Evolutionary conservation across 2,888 invertebrate genomes (phyloP).

Genomic region (Drosophila austrosaltans): DNA sequence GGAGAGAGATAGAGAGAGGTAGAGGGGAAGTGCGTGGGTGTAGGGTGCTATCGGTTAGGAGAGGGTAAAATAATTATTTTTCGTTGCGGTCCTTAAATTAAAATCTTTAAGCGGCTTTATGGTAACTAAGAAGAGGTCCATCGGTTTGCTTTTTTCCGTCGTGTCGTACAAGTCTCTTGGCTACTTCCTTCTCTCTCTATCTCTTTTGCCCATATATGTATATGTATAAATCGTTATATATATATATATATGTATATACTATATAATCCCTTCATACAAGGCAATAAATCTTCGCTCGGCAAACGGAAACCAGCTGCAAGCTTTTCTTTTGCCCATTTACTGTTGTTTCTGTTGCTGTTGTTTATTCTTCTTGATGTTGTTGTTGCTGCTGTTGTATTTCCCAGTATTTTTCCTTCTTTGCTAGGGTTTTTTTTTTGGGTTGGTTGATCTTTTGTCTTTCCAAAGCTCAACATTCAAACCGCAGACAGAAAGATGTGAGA

Average conservation of each 20-base stretch:
- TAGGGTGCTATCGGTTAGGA: not conserved
- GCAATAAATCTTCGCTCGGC: slow-evolving; percentile 64
- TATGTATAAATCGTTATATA: not conserved
- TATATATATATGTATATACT: slow-evolving; percentile 13
- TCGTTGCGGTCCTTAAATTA: slow-evolving; percentile 54
- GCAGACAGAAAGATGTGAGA: slow-evolving; percentile 39
- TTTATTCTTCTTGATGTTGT: not conserved
- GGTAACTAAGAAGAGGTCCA: slow-evolving; percentile 48
- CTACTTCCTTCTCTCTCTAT: not conserved
- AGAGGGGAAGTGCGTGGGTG: too few relatives aligned
- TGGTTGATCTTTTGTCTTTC: slow-evolving; percentile 18
- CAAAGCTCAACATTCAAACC: slow-evolving; percentile 55
- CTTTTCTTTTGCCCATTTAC: slow-evolving; percentile 48
- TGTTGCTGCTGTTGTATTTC: slow-evolving; percentile 16
- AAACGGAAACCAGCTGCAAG: slow-evolving; percentile 62
- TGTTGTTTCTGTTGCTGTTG: slow-evolving; percentile 6
- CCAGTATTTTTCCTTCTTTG: slow-evolving; percentile 11
- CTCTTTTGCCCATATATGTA: not conserved
- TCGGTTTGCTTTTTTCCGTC: slow-evolving; percentile 7
- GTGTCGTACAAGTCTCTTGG: not conserved
- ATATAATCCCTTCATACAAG: slow-evolving; percentile 47
- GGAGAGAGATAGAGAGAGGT: not conserved
- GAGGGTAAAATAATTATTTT: slow-evolving; percentile 38
- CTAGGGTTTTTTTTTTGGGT: slow-evolving; percentile 2
- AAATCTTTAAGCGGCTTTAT: slow-evolving; percentile 73